Evolutionary conservation across 2,888 invertebrate genomes (phyloP).

Genomic region (Rutpela maculata): DNA sequence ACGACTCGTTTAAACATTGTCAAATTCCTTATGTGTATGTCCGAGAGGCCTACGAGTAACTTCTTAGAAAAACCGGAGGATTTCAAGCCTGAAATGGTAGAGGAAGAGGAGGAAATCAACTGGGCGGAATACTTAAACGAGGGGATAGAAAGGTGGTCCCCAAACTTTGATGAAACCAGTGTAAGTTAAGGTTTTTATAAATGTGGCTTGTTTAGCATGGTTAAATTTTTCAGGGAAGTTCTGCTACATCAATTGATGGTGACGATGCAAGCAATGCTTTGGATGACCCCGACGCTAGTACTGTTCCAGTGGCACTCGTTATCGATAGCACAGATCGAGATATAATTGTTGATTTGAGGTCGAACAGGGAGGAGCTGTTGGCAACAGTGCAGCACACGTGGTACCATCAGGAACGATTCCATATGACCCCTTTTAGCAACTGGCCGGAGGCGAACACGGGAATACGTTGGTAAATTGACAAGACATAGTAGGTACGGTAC

Average conservation of each 20-base stretch:
- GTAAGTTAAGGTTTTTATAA: conserved; percentile 48
- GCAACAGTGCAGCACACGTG: conserved; percentile 67
- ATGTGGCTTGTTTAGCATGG: neutral
- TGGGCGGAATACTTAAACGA: conserved; percentile 75
- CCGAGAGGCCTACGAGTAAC: conserved; percentile 68
- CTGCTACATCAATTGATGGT: conserved; percentile 47
- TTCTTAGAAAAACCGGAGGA: conserved; percentile 64
- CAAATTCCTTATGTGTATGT: conserved; percentile 68
- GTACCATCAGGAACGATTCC: conserved; percentile 64
- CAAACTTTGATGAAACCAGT: conserved; percentile 59
- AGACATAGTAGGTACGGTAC: too few relatives aligned
- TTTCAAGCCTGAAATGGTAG: conserved; percentile 63
- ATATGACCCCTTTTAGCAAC: conserved; percentile 64
- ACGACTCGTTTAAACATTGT: conserved; percentile 65
- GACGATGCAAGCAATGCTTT: conserved; percentile 33
- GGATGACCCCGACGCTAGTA: conserved; percentile 22
- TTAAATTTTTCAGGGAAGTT: conserved; percentile 53
- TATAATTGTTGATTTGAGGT: conserved; percentile 59
- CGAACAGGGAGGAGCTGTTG: conserved; percentile 61
- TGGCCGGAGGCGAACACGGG: conserved; percentile 68
- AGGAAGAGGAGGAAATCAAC: conserved; percentile 72
- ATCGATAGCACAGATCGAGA: conserved; percentile 53
- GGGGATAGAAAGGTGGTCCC: conserved; percentile 67
- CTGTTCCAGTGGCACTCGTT: conserved; percentile 40
- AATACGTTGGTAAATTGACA: conserved; percentile 65